These are phyloP conservation scores for Drosophila miranda DNA, from an alignment of 1,140 invertebrate genomes.

Conservation along the genomic window DNA sequence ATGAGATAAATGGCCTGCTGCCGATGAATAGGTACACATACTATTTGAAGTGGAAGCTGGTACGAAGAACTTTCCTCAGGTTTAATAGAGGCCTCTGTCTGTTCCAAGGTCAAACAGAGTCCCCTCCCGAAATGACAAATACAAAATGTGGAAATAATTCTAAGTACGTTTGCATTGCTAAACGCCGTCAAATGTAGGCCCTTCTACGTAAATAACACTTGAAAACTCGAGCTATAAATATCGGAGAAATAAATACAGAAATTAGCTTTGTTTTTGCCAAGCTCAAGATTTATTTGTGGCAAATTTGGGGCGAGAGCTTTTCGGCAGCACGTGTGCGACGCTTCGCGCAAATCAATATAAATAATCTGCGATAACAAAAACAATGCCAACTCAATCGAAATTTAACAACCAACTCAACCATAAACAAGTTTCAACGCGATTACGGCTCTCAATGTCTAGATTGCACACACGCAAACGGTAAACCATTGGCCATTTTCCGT, in stretches of 20 bases:
- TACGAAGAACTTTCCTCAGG: slow-evolving; percentile 19
- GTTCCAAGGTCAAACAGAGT: slow-evolving; percentile 39
- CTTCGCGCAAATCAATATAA: neutral
- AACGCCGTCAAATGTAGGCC: slow-evolving; percentile 10
- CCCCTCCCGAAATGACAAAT: neutral
- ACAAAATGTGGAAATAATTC: neutral
- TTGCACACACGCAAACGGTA: too few species aligned
- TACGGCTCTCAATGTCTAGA: too few species aligned
- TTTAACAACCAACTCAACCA: neutral
- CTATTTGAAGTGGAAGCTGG: slow-evolving; percentile 24
- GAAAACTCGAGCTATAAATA: slow-evolving; percentile 21
- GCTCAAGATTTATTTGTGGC: neutral
- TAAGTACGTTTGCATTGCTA: slow-evolving; percentile 14
- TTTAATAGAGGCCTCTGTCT: slow-evolving; percentile 16
- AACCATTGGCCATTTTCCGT: too few species aligned
- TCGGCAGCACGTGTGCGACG: slow-evolving; percentile 19
- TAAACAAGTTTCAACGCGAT: slow-evolving; percentile 11
- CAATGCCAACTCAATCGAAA: slow-evolving; percentile 25
- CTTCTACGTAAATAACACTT: neutral
- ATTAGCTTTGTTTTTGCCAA: neutral
- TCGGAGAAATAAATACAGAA: slow-evolving; percentile 9
- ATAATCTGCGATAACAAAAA: slow-evolving; percentile 10
- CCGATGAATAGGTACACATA: slow-evolving; percentile 27
- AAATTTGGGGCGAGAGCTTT: slow-evolving; percentile 1
- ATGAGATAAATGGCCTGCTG: slow-evolving; percentile 66